These are phyloP conservation scores for Oreochromis aureus DNA, from an alignment of 2,113 vertebrate genomes.

Conservation along the genomic window DNA sequence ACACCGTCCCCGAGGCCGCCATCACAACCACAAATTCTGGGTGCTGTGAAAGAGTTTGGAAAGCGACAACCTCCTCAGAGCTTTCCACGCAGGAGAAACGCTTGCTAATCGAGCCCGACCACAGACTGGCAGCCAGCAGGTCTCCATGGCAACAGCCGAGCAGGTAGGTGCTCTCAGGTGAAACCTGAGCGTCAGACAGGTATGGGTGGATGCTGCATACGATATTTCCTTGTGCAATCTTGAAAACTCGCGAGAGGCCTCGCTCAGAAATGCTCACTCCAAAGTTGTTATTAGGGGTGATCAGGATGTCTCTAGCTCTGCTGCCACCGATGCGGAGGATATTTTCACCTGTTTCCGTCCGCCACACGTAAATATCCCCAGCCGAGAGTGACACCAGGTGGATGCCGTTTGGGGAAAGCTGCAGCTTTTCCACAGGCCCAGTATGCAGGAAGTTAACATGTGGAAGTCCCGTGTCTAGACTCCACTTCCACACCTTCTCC, in stretches of 20 bases:
- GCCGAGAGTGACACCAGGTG: constrained; percentile 64
- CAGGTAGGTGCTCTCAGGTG: constrained; percentile 74
- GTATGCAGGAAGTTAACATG: constrained; percentile 59
- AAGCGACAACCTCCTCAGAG: constrained; percentile 61
- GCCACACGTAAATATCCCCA: constrained; percentile 74
- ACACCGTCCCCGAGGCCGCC: constrained; percentile 59
- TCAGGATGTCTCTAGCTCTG: constrained; percentile 58
- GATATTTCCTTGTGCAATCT: constrained; percentile 49
- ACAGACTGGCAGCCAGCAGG: constrained; percentile 75
- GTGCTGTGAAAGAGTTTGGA: constrained; percentile 60
- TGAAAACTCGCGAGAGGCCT: constrained; percentile 71
- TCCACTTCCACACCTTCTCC: constrained; percentile 69
- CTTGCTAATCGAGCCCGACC: constrained; percentile 73
- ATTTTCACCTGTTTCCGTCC: constrained; percentile 62
- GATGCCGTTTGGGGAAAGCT: constrained; percentile 49
- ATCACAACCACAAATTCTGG: constrained; percentile 73
- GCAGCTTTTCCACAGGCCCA: constrained; percentile 53
- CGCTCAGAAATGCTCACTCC: constrained; percentile 68
- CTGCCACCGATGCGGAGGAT: constrained; percentile 55
- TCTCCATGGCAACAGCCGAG: constrained; percentile 55
- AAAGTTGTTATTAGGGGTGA: constrained; percentile 63
- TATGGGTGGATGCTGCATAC: constrained; percentile 66
- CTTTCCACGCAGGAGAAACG: constrained; percentile 53
- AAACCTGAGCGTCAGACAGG: constrained; percentile 63
- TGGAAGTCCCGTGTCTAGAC: constrained; percentile 30